Base-by-base conservation (phyloP, 2,113 vertebrate species). In the Rousettus leschenaultii region DNA sequence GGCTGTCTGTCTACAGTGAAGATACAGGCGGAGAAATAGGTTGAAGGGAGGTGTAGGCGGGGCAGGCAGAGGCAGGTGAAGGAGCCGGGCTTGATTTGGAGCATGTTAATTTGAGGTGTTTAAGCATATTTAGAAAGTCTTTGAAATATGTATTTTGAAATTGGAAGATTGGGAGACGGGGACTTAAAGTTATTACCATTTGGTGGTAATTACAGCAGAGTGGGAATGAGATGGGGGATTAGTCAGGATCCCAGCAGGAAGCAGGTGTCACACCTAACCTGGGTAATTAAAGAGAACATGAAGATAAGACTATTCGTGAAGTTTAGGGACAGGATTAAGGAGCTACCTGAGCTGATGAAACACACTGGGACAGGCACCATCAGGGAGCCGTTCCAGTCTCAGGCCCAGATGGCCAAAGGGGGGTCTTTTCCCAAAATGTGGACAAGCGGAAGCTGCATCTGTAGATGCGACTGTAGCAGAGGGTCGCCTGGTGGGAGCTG, bases 241-340 rank as follows among this genome's bases (percentile, higher is more conserved):
- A 89, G 57, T 92, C 57, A 90, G 89, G 75, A 90, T 83, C 45
- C 86, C 65, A 24, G 55, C 70, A 88, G 57, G 75, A 94, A 88
- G 45, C 63, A 75, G 68, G 68, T 66, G 55, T 45, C 80, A 6
- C 18, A 26, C 22, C 30, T 73, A n/a, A 61, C 11, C 51, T 70
- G 86, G 19, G 38, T 74, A 61, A 90, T 55, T 65, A 48, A 71
- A 48, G 70, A 35, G 65, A 80, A 75, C 71, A 21, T 74, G 71
- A 85, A n/a, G 70, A 75, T 22, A 43, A 28, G 48, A 55, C 35
- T 38, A 4, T 38, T 75, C 57, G 40, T 89, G 28, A 61, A 73
- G 57, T 15, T 51, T 77, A 40, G 48, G 22, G 73, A 38, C 51
- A 51, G 79, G 59, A 59, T 63, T 86, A 12, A 77, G 74, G 83